Percentiles rank a stretch among this genome's conserved stretches.
These are phyloP conservation scores for Acanthisitta chloris DNA, from an alignment of 2,113 vertebrate species.

Conservation along the genomic window DNA sequence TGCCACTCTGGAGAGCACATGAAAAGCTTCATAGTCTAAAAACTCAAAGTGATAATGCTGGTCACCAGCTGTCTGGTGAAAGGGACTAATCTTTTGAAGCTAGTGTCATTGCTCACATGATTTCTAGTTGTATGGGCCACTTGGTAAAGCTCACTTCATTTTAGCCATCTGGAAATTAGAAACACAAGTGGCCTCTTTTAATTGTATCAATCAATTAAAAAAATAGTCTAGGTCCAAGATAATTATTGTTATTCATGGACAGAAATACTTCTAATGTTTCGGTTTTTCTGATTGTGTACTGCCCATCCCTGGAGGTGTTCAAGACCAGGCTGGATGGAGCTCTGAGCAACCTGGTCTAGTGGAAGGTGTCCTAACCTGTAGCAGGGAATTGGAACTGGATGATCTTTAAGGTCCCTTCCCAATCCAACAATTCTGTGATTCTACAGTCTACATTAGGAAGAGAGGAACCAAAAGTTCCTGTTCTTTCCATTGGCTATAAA, in stretches of 20 bases:
- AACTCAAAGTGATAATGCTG: not conserved
- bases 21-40: not conserved
- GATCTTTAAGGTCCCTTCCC: not conserved
- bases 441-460: not conserved
- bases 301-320: not conserved
- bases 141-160: not conserved
- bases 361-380: not conserved
- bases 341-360: not conserved
- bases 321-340: not conserved
- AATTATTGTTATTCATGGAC: not conserved
- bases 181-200: not conserved
- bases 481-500: not conserved
- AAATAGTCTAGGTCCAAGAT: not conserved
- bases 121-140: not conserved
- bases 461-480: not conserved
- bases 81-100: not conserved
- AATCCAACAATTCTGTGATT: not conserved
- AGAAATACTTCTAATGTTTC: not conserved
- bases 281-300: not conserved
- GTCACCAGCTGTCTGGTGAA: not conserved
- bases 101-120: not conserved
- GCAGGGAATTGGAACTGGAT: not conserved
- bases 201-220: not conserved
- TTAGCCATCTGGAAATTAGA: not conserved
- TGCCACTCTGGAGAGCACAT: not conserved